Evolutionary conservation across 1,140 invertebrate genomes (phyloP).

Genomic region (Eriosoma lanigerum): DNA sequence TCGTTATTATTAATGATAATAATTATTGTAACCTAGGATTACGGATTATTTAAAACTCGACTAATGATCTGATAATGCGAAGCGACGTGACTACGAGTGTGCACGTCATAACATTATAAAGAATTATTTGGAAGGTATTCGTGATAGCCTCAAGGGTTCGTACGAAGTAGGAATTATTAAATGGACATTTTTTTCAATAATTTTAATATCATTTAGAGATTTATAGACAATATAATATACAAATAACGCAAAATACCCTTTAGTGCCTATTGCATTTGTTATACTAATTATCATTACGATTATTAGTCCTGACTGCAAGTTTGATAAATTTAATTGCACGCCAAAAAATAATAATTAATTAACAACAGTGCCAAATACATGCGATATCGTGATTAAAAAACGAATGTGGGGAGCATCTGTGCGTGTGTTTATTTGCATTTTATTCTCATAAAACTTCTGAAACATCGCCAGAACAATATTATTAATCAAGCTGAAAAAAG

Average conservation of each 20-base stretch:
- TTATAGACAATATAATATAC: too few species aligned
- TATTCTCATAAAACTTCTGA: conserved; percentile 29
- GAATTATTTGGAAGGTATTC: background rate
- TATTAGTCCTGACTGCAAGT: background rate
- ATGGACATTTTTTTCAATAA: background rate
- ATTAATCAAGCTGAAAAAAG: conserved; percentile 8
- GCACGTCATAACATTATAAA: background rate
- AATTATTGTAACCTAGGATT: conserved; percentile 18
- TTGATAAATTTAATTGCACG: too few species aligned
- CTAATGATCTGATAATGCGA: conserved; percentile 46
- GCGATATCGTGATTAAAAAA: background rate
- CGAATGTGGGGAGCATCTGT: too few species aligned
- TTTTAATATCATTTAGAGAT: background rate
- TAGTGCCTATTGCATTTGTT: conserved; percentile 8
- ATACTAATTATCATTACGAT: background rate
- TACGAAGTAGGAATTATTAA: conserved; percentile 5
- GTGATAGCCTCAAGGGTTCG: background rate
- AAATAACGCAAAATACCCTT: background rate
- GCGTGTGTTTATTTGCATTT: background rate
- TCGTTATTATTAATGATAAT: conserved; percentile 15
- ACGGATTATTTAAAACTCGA: conserved; percentile 8
- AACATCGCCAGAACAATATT: conserved; percentile 16
- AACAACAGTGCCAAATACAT: background rate
- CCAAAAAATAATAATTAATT: conserved; percentile 1
- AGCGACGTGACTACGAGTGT: conserved; percentile 2